A percentile compares a stretch with the other conserved stretches of the same genome.
Evolutionary conservation across 2,113 vertebrate genomes (phyloP).

Genomic region (human (Homo sapiens)): DNA sequence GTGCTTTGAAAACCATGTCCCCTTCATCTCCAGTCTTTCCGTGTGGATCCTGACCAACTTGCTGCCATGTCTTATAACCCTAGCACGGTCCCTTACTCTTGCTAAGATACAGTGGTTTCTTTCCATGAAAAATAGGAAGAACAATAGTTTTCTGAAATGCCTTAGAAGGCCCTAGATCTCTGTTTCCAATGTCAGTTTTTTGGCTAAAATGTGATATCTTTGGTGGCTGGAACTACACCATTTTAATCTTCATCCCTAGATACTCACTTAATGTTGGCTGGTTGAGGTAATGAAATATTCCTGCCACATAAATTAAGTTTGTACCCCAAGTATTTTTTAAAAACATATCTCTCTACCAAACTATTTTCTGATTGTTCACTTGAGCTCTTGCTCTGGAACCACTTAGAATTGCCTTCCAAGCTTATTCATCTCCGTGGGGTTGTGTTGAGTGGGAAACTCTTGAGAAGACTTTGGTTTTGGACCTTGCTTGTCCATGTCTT

Average conservation of each 20-base stretch:
- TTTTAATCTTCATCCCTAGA: neutral
- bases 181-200: neutral
- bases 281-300: neutral
- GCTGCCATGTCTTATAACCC: neutral
- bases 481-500: neutral
- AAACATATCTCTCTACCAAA: neutral
- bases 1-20: neutral
- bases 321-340: neutral
- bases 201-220: neutral
- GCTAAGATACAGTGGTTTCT: neutral
- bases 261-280: neutral
- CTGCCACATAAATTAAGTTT: neutral
- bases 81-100: neutral
- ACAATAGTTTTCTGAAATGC: neutral
- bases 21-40: neutral
- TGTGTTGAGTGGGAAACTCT: neutral
- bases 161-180: neutral
- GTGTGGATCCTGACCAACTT: neutral
- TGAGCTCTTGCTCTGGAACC: neutral
- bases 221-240: neutral
- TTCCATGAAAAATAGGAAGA: slow-evolving; percentile 10
- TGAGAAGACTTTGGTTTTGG: neutral
- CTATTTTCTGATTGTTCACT: neutral
- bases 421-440: neutral
- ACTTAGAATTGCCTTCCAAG: neutral